Evolutionary conservation across 2,888 invertebrate species (phyloP), one percentile per base, ranked within the genome.

Genomic region (Tenthredo scrophulariae): DNA sequence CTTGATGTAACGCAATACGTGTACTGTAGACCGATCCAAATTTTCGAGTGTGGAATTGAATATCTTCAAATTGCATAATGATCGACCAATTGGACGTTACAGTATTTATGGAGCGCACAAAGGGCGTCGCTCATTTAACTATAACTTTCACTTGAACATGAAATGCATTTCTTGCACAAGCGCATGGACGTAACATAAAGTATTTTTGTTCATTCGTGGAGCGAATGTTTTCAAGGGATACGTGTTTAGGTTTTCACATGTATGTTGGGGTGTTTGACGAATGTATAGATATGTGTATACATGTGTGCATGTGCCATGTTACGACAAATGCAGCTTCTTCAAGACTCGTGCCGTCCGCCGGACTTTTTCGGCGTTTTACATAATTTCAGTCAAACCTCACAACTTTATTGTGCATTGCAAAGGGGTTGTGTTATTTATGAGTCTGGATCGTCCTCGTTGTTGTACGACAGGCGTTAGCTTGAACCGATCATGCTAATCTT

Each of bases 211-310:
- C 43, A 74, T 74, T 74, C 43, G 72, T 22, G 13, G 43, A 74
- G 72, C 72, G 72, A 43, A 74, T 74, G 43, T n/a, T 9, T 74
- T 26, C 7, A 10, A 15, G 72, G 26, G 43, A 22, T 74, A 70
- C n/a, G n/a, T 70, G 37, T 37, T n/a, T 70, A 43, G 72, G 22
- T 74, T 74, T 74, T 74, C 72, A 74, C 43, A 74, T 26, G n/a
- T 40, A 72, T 43, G 13, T 18, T 18, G 40, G n/a, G 37, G n/a
- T 40, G 37, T 40, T 22, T 43, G 58, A 58, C 37, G 40, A 22
- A 72, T 40, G 40, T 40, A 40, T 40, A 72, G 15, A 18, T 40
- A 18, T 40, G 29, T 26, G 65, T 65, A 29, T 65, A 65, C 5
- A 13, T 29, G 4, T 65, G 29, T 29, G 26, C 65, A 37, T 37